Evolutionary conservation across 2,888 invertebrate genomes (phyloP), one percentile per base, ranked within the genome.

Genomic region (Crocallis elinguaria): DNA sequence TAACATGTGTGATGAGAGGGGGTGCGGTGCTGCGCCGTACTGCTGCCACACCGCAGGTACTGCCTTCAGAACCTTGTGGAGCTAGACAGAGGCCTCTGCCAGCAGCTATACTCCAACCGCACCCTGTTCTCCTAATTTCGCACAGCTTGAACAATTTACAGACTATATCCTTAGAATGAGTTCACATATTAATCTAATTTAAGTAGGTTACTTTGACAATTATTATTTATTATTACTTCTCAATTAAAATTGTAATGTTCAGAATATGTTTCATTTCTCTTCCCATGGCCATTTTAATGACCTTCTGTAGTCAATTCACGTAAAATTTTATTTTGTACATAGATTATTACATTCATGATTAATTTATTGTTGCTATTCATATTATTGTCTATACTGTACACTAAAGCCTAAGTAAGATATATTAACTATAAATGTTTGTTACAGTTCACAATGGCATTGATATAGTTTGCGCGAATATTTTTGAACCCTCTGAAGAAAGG

Each of bases 151-250:
- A 86, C 77, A 88, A 85, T 63, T 69, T 91, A 80, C 89, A 90
- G 78, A 88, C 90, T 78, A 89, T 91, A 77, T 84, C 90, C 37
- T 72, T 90, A 81, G 90, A 90, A 74, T 91, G 75, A 88, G 68
- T 77, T 67, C 64, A 72, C 82, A 74, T 82, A 75, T 75, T 75
- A 73, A 75, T 79, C 79, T 77, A 75, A 60, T 66, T 71, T 81
- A 85, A 81, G 75, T 58, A 85, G 81, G 75, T 58, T 77, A 71
- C 73, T 56, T 79, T 76, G 75, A 79, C 77, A 57, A 67, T 49
- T 75, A 78, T 79, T 87, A 86, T 88, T 88, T 86, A 86, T 88
- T 86, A 76, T 73, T 77, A 75, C 69, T 75, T 77, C 67, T 70
- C 73, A 66, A 85, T 82, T 85, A 84, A 86, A 75, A 70, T 60